Evolutionary conservation across 2,113 vertebrate species (phyloP).

Genomic region (Scopus umbretta): DNA sequence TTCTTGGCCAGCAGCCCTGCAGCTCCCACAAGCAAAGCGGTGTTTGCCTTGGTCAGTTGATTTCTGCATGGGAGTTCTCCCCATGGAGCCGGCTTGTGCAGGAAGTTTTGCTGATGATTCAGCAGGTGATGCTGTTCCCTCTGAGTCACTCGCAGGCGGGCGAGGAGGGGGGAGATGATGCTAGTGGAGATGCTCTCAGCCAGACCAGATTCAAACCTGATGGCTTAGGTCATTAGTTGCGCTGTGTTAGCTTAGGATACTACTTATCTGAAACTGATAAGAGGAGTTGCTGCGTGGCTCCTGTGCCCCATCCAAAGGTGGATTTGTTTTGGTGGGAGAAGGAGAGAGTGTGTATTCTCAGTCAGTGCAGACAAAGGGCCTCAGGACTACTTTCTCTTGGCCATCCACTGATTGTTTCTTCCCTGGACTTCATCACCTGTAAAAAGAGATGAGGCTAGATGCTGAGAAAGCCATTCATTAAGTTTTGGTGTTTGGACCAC

Average conservation of each 20-base stretch:
- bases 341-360: not conserved
- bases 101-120: constrained; percentile 35
- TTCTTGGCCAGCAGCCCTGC: not conserved
- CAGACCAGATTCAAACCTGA: not conserved
- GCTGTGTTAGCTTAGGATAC: not conserved
- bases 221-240: not conserved
- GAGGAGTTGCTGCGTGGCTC: not conserved
- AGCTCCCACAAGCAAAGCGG: not conserved
- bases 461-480: not conserved
- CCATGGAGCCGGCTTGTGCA: not conserved
- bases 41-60: not conserved
- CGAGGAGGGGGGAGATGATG: not conserved
- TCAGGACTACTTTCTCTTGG: not conserved
- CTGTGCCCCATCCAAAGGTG: not conserved
- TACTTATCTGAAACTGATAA: not conserved
- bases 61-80: not conserved
- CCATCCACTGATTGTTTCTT: not conserved
- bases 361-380: not conserved
- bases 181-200: not conserved
- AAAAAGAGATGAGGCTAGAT: not conserved
- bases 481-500: not conserved
- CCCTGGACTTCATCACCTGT: not conserved
- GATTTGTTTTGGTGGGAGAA: not conserved
- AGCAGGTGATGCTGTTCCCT: not conserved
- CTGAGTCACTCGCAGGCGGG: not conserved